Evolutionary conservation across 1,140 invertebrate species (phyloP).

Genomic region (Lethocerus indicus): DNA sequence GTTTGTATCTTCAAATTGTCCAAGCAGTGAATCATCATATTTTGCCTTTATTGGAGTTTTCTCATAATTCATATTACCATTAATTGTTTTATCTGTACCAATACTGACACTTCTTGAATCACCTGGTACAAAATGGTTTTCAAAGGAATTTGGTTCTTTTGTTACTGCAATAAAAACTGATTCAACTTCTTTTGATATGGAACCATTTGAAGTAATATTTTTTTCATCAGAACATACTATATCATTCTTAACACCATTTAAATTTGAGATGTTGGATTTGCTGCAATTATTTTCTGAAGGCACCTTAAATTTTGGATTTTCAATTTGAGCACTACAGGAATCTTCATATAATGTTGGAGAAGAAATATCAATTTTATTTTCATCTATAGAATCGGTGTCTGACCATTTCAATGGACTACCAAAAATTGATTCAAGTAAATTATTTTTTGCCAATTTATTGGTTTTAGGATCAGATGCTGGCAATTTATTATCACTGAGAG

Average conservation of each 20-base stretch:
- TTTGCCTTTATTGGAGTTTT: neutral
- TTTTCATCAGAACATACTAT: too few relatives aligned
- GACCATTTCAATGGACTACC: constrained; percentile 12
- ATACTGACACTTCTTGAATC: neutral
- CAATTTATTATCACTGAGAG: too few relatives aligned
- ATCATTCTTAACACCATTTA: too few relatives aligned
- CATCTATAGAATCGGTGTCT: constrained; percentile 5
- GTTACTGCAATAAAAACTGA: neutral
- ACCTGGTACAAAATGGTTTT: neutral
- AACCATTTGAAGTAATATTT: too few relatives aligned
- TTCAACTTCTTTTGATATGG: too few relatives aligned
- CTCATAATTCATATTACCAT: neutral
- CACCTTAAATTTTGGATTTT: neutral
- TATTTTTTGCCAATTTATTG: neutral
- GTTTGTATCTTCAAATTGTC: constrained; percentile 12
- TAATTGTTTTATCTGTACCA: neutral
- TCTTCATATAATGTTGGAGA: constrained; percentile 11
- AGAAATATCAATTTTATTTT: neutral
- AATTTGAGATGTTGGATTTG: too few relatives aligned
- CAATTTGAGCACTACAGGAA: constrained; percentile 6
- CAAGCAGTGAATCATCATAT: constrained; percentile 10
- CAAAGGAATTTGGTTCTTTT: neutral
- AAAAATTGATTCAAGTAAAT: constrained; percentile 2
- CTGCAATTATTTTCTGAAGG: too few relatives aligned
- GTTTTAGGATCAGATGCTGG: too few relatives aligned